phyloP scores from a whole-genome alignment of 2,888 invertebrate genomes.

The Cryptocephalus primarius region DNA sequence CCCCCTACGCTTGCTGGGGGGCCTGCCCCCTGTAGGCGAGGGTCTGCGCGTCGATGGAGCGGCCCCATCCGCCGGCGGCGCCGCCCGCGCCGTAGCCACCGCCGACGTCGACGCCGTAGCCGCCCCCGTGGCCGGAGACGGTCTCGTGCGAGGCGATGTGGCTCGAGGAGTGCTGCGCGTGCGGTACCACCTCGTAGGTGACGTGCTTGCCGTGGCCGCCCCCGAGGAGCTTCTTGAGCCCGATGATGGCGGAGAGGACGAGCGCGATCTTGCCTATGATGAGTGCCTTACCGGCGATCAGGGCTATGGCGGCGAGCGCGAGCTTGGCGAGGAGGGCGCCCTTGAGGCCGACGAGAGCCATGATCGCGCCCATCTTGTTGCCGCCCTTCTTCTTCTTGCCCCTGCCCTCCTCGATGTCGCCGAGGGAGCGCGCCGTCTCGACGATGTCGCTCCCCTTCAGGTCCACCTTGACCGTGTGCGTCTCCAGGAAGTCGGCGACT shows the following conservation, averaged over 20 bases:
- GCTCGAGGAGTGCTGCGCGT: slow-evolving; percentile 66
- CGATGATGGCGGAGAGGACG: slow-evolving; percentile 72
- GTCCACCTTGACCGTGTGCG: slow-evolving; percentile 74
- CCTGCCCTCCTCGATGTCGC: slow-evolving; percentile 65
- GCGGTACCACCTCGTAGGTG: slow-evolving; percentile 78
- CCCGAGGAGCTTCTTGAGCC: slow-evolving; percentile 69
- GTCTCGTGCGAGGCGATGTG: slow-evolving; percentile 60
- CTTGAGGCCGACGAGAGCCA: slow-evolving; percentile 66
- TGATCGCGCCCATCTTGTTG: slow-evolving; percentile 61
- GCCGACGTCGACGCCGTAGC: slow-evolving; percentile 46
- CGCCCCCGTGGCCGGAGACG: slow-evolving; percentile 35
- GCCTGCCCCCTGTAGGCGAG: slow-evolving; percentile 67
- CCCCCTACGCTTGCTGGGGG: slow-evolving; percentile 23
- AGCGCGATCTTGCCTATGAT: slow-evolving; percentile 76
- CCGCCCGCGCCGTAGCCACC: slow-evolving; percentile 43
- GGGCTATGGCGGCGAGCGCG: slow-evolving; percentile 68
- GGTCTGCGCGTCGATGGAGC: slow-evolving; percentile 63
- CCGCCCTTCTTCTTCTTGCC: slow-evolving; percentile 72
- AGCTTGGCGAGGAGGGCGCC: slow-evolving; percentile 69
- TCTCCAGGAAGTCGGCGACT: slow-evolving; percentile 63
- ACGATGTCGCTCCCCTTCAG: slow-evolving; percentile 76
- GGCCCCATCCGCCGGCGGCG: slow-evolving; percentile 65
- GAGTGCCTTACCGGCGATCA: slow-evolving; percentile 78
- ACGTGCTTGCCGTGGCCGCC: slow-evolving; percentile 66
- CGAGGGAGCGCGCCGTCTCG: slow-evolving; percentile 69